Base-by-base conservation (phyloP, 2,888 invertebrate species). In the Taenaris catops region DNA sequence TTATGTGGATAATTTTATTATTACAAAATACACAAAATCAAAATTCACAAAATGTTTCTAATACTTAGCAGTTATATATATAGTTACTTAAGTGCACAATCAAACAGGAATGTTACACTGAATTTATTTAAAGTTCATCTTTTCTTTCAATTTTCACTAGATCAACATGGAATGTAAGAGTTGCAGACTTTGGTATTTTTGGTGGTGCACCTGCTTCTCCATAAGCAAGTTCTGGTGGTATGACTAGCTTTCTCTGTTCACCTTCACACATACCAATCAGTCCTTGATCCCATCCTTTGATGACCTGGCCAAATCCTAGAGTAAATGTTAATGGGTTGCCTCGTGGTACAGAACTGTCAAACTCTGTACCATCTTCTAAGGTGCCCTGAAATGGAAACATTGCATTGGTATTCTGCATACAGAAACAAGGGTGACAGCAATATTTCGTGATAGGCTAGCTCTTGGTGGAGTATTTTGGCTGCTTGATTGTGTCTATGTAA, bases 231-330 rank as follows among this genome's bases (percentile, higher is more conserved):
- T 96, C 94, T 4, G 96, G 90, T 6, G 96, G 96, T 55, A 96
- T 94, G 2, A 95, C 93, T 20, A 96, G 79, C 61, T 94, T 95
- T 32, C 96, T 88, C 63, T 94, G 93, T 68, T 96, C 96, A 21
- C 95, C 95, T 63, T 92, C 93, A 76, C 96, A 96, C 95, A 96
- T 96, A 28, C 93, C 94, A 41, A 96, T 81, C 1, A 96, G 84
- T 0, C 96, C 96, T 78, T 95, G 94, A 53, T 96, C 96, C 96
- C 96, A 96, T 20, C 96, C 96, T 70, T 94, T 94, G 49, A 96
- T 96, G 1, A 96, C 96, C 76, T 96, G 95, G 0, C 94, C 94
- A 1, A 91, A 88, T 21, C 96, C 96, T 34, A 96, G 78, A 1
- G 93, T 94, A 60, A 96, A 95, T 5, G 92, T 91, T 40, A 96